phyloP scores from a whole-genome alignment of 2,113 vertebrate species.

The Platanista minor region DNA sequence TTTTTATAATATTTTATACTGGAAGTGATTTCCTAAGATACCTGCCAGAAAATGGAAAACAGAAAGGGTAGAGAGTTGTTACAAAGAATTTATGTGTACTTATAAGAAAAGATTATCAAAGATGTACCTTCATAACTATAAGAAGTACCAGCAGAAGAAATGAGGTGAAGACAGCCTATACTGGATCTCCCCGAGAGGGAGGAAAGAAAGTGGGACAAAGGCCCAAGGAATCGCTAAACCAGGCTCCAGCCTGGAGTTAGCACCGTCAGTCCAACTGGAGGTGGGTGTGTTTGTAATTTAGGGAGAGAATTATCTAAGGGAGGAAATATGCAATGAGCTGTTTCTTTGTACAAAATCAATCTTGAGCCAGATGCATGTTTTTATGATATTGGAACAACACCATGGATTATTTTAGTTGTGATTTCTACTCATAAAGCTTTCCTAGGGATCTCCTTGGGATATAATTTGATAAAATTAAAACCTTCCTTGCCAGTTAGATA shows the following conservation, averaged over 20 bases:
- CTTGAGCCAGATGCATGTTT: neutral
- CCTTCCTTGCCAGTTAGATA: neutral
- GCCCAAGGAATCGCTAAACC: neutral
- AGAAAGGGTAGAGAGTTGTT: neutral
- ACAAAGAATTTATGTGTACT: neutral
- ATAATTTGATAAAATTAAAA: neutral
- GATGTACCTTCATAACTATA: neutral
- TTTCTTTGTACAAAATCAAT: neutral
- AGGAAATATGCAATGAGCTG: neutral
- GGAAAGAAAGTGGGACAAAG: neutral
- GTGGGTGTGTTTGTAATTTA: neutral
- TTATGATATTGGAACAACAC: neutral
- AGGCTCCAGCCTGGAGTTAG: neutral
- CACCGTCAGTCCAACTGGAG: neutral
- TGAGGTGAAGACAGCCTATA: neutral
- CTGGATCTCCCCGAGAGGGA: neutral
- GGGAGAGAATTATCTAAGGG: neutral
- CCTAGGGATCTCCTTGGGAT: neutral
- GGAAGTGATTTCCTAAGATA: neutral
- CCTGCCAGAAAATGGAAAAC: neutral
- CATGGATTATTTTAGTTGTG: neutral
- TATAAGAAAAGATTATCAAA: neutral
- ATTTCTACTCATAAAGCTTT: neutral
- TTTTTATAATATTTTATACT: neutral
- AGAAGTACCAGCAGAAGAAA: neutral